Evolutionary conservation across 2,113 vertebrate genomes (phyloP), one percentile per base, ranked within the genome.

Genomic region (Natator depressus): DNA sequence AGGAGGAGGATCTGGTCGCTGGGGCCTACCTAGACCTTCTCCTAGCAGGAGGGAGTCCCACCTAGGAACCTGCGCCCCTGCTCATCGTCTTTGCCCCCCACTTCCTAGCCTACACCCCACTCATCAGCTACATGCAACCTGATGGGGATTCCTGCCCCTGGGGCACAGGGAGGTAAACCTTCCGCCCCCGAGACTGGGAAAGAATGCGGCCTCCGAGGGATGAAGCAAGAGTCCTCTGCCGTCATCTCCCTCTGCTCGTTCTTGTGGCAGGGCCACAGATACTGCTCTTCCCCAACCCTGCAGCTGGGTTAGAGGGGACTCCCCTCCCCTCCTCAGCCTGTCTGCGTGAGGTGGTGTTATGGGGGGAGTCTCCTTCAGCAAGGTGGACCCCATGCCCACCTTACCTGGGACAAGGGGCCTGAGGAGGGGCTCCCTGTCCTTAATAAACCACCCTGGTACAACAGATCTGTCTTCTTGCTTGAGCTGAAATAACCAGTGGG

Each of bases 1-100:
- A 93, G 4, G 83, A 97, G 51, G 93, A 98, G 14, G 98, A 98
- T 91, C 98, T 99, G 88, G 94, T 99, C 82, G 98, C 98, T 0
- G 98, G 99, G 2, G 98, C 99, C 6, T 99, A 99, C 94, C 93
- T 99, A 96, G 99, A 99, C 86, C 98, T 99, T 35, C 57, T 99
- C 3, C 90, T 94, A 89, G 93, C 86, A 97, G 89, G 86, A 97
- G 78, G 3, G 17, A 47, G 31, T 10, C 0, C 12, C 47, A 19
- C 10, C 78, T 42, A 3, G 80, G 81, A 88, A 12, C 29, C 29
- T 29, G n/a, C 16, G 69, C n/a, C 31, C 35, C 20, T 35, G 27
- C 29, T 62, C 29, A 12, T 62, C 59, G 2, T 35, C 59, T 62
- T 35, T 62, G 59, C 59, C 22, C 25, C 25, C 46, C 22, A 29